A percentile compares a stretch with the other conserved stretches of the same genome.
Evolutionary conservation across 2,113 vertebrate species (phyloP).

Genomic region (Thamnophis sirtalis): DNA sequence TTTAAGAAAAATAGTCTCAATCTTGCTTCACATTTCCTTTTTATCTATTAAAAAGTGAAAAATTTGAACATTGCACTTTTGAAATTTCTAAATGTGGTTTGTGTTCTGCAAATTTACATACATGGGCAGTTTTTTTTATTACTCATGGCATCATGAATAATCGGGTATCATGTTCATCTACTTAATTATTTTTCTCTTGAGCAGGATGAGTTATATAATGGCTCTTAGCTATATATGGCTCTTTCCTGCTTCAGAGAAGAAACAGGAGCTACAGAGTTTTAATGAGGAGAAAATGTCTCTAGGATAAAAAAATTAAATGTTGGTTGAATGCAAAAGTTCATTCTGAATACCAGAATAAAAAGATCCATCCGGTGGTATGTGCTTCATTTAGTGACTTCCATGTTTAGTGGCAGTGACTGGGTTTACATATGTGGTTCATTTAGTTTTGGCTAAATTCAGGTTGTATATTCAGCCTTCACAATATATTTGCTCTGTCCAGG

Average conservation of each 20-base stretch:
- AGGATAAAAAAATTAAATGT: neutral
- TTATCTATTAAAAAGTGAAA: neutral
- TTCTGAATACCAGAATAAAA: neutral
- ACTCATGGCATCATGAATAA: neutral
- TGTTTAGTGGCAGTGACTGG: neutral
- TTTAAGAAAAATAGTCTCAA: neutral
- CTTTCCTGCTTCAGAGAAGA: neutral
- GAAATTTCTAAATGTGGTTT: neutral
- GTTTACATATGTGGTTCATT: neutral
- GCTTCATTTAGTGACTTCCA: neutral
- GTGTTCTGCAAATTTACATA: neutral
- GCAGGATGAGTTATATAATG: neutral
- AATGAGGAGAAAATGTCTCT: neutral
- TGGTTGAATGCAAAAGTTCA: neutral
- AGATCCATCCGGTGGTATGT: neutral
- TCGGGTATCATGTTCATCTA: neutral
- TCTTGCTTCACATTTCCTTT: neutral
- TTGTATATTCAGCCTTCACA: neutral
- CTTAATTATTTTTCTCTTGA: neutral
- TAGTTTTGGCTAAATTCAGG: neutral
- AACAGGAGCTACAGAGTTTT: neutral
- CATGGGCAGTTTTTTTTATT: neutral
- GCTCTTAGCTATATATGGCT: neutral
- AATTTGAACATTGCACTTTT: neutral
- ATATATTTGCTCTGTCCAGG: neutral